Evolutionary conservation across 1,140 invertebrate species (phyloP).

Genomic region (Caenorhabditis inopinata): DNA sequence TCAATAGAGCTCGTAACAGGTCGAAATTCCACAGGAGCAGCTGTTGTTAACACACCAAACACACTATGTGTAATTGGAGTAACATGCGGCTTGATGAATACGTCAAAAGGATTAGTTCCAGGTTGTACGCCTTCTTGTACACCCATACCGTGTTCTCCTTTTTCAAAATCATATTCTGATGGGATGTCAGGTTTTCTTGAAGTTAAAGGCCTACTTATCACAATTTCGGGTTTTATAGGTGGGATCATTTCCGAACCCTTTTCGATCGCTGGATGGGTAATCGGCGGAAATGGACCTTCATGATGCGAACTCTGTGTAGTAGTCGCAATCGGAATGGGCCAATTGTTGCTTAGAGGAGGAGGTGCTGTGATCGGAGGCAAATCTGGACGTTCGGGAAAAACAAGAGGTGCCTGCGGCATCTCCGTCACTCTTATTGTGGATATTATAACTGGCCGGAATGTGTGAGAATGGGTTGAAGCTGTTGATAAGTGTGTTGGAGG

Average conservation of each 20-base stretch:
- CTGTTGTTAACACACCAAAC: neutral
- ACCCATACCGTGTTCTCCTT: neutral
- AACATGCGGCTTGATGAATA: neutral
- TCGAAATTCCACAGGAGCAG: neutral
- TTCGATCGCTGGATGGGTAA: neutral
- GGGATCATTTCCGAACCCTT: neutral
- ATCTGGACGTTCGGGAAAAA: conserved; percentile 10
- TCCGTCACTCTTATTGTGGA: neutral
- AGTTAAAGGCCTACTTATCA: neutral
- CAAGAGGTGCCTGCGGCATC: neutral
- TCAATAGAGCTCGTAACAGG: neutral
- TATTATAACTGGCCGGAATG: neutral
- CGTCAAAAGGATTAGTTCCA: conserved; percentile 6
- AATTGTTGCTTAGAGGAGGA: conserved; percentile 17
- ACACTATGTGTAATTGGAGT: neutral
- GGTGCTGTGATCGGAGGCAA: conserved; percentile 29
- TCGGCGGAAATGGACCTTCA: conserved; percentile 24
- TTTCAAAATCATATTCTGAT: neutral
- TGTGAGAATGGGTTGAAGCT: neutral
- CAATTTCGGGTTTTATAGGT: conserved; percentile 1
- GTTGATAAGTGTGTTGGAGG: neutral
- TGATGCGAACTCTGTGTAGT: conserved; percentile 7
- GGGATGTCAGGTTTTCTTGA: neutral
- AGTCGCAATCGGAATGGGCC: conserved; percentile 7
- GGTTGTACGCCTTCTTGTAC: neutral